phyloP scores from a whole-genome alignment of 2,113 vertebrate species.

The Sciurus niger region DNA sequence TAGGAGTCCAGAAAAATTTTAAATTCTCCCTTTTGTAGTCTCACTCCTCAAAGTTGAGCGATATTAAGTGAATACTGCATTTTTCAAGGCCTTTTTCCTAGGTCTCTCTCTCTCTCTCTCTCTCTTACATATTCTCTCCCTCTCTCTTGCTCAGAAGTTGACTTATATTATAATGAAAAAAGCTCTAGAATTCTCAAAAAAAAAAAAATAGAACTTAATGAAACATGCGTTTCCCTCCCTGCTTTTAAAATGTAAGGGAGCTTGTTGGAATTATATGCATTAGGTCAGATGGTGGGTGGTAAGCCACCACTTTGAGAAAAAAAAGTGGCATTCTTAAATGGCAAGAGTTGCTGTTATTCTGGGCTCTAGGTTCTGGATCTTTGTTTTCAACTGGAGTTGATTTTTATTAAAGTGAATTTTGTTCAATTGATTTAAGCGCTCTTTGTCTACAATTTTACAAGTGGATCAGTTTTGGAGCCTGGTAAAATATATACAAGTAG shows the following conservation, averaged over 20 bases:
- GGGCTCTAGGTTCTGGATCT: conserved; percentile 53
- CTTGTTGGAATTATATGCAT: not conserved
- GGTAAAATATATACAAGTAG: not conserved
- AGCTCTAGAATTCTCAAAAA: not conserved
- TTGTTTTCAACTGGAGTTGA: conserved; percentile 67
- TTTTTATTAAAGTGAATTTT: conserved; percentile 77
- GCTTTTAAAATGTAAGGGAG: not conserved
- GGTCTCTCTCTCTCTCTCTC: not conserved
- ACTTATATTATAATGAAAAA: not conserved
- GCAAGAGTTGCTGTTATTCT: conserved; percentile 76
- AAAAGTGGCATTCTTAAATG: conserved; percentile 55
- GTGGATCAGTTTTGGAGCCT: not conserved
- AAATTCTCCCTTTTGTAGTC: not conserved
- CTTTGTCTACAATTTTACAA: conserved; percentile 73
- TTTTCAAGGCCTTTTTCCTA: not conserved
- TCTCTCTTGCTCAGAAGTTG: not conserved
- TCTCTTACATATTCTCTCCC: not conserved
- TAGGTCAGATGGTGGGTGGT: conserved; percentile 72
- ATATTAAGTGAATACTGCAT: not conserved
- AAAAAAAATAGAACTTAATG: conserved; percentile 29
- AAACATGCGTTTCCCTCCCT: not conserved
- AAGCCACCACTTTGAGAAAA: conserved; percentile 55
- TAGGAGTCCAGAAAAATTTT: not conserved
- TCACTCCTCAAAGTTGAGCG: not conserved
- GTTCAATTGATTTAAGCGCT: conserved; percentile 60